Base-by-base conservation (phyloP, 2,113 vertebrate genomes). In the Uria aalge region DNA sequence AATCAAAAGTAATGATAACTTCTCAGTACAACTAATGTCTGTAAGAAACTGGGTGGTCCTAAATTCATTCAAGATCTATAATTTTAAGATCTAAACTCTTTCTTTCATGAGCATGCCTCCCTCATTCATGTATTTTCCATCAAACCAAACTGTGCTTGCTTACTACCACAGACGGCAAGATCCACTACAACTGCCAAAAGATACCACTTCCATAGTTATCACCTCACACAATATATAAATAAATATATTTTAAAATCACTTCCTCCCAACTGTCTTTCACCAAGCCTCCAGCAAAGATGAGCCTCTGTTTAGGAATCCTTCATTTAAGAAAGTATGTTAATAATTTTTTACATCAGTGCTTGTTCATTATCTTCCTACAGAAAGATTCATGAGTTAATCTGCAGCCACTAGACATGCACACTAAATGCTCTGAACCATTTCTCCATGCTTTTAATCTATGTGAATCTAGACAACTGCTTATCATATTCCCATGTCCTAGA, bases 11-110 rank as follows among this genome's bases (percentile, higher is more conserved):
- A 36, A 23, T 6, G 7, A 64, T 18, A n/a, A 15, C 8, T 23
- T 12, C 36, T 27, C 11, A 11, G 41, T 3, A 13, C 30, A 32
- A 30, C 9, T 38, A 30, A 9, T 0, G 7, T 8, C 71, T 1
- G 1, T 16, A 21, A 55, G 52, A 38, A 47, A 30, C 4, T 1
- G 7, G 8, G 14, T 9, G 55, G 15, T 5, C 59, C 16, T 29
- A 59, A 30, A 9, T 63, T 43, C 29, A 21, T 9, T 24, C 67
- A 63, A 22, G 19, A 26, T 59, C 55, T 26, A 7, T 1, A 11
- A 27, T 13, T 30, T 2, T 8, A 11, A 76, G 11, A 32, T 15
- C 4, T 26, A 15, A 87, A 15, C 17, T 63, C 24, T 40, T 9
- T 2, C 34, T 59, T 82, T 38, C 5, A 8, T 19, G 29, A 67